Conservation (phyloP, 2,113 vertebrate genomes). For the Ceyx melanurus region DNA sequence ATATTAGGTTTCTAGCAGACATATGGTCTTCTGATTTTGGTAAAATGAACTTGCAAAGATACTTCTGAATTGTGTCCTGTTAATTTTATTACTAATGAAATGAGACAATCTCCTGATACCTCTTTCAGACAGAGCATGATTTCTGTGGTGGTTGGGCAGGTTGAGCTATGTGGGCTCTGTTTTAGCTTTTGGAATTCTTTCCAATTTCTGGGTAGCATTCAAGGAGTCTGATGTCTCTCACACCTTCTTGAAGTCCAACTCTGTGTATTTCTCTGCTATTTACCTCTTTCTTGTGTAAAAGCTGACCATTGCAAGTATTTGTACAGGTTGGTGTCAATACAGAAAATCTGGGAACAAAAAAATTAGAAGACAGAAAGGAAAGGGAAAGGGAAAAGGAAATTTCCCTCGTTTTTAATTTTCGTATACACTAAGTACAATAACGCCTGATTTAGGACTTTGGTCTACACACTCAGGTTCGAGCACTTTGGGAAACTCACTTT, state of each 20-base stretch:
- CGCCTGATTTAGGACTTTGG: neutral
- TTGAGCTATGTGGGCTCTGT: neutral
- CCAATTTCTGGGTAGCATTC: rapidly evolving
- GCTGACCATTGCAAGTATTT: neutral
- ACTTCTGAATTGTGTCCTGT: neutral
- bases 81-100: neutral
- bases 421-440: neutral
- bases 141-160: neutral
- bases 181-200: neutral
- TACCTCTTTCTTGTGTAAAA: neutral
- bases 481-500: neutral
- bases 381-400: neutral
- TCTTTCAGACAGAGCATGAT: neutral
- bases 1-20: neutral
- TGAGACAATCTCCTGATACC: neutral
- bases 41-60: neutral
- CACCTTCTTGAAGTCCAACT: neutral
- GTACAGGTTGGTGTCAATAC: neutral
- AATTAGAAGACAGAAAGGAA: neutral
- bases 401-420: neutral
- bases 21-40: neutral
- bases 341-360: neutral
- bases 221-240: neutral
- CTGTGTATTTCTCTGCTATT: neutral
- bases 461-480: neutral